Conservation (phyloP, 1,140 invertebrate genomes). For the Bombyx mori region DNA sequence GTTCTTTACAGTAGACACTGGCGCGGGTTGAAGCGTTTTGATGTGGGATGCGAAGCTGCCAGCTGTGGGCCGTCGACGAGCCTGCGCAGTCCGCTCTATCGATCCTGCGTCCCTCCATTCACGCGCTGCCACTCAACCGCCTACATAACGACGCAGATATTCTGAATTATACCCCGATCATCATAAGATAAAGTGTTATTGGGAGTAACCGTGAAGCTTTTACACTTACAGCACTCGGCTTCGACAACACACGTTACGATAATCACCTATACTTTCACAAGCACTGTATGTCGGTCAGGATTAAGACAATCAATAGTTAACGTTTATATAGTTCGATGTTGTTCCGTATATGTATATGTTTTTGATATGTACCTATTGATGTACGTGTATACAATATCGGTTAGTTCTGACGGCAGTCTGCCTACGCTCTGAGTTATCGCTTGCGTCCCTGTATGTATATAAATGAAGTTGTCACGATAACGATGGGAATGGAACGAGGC, state of each 20-base stretch:
- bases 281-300: too few relatives aligned
- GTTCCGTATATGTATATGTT: too few relatives aligned
- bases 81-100: conserved; percentile 63
- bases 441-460: conserved; percentile 36
- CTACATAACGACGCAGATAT: conserved; percentile 53
- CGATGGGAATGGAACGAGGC: conserved; percentile 10
- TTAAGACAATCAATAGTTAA: too few relatives aligned
- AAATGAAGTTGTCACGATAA: conserved; percentile 57
- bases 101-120: conserved; percentile 55
- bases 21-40: conserved; percentile 27
- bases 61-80: conserved; percentile 39
- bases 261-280: too few relatives aligned
- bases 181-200: conserved; percentile 62
- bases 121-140: conserved; percentile 49
- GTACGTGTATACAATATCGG: too few relatives aligned
- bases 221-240: conserved; percentile 36
- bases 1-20: conserved; percentile 35
- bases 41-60: conserved; percentile 36
- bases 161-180: conserved; percentile 59
- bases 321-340: too few relatives aligned
- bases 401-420: conserved; percentile 16
- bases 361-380: too few relatives aligned
- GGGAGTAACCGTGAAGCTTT: conserved; percentile 32
- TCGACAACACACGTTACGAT: conserved; percentile 6
- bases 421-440: conserved; percentile 50